These are phyloP conservation scores for Podarcis raffonei DNA, from an alignment of 2,113 vertebrate genomes.

Conservation along the genomic window DNA sequence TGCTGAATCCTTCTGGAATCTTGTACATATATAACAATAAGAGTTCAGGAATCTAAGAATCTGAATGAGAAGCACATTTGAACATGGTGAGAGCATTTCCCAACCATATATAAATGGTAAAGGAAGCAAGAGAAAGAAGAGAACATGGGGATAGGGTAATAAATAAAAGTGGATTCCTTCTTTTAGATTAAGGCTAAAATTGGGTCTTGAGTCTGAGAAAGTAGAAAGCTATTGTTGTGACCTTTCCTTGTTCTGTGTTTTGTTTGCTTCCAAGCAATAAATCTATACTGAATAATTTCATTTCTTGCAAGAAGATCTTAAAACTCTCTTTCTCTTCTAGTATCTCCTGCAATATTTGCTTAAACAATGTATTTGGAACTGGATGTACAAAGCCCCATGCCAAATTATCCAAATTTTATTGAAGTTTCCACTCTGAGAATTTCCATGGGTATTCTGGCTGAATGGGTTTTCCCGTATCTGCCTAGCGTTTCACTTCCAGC, in stretches of 20 bases:
- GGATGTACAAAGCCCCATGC: neutral
- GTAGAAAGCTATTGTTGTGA: neutral
- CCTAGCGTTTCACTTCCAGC: neutral
- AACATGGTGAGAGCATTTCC: neutral
- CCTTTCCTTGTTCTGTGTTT: neutral
- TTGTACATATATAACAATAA: no score
- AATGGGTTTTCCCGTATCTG: no score
- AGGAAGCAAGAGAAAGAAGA: no score
- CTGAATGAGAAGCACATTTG: neutral
- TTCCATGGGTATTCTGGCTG: neutral
- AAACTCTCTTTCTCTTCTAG: neutral
- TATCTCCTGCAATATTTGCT: neutral
- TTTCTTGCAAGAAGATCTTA: neutral
- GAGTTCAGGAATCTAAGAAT: neutral
- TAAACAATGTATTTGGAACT: neutral
- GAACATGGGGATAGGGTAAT: no score
- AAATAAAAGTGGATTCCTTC: no score
- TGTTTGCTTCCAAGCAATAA: neutral
- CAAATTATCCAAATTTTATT: neutral
- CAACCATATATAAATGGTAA: neutral
- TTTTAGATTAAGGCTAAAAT: neutral
- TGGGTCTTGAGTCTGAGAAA: neutral
- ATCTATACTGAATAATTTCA: neutral
- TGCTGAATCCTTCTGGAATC: no score
- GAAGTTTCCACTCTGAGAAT: neutral